Conservation (phyloP, 2,888 invertebrate species). For the Dysmachus trigonus region DNA sequence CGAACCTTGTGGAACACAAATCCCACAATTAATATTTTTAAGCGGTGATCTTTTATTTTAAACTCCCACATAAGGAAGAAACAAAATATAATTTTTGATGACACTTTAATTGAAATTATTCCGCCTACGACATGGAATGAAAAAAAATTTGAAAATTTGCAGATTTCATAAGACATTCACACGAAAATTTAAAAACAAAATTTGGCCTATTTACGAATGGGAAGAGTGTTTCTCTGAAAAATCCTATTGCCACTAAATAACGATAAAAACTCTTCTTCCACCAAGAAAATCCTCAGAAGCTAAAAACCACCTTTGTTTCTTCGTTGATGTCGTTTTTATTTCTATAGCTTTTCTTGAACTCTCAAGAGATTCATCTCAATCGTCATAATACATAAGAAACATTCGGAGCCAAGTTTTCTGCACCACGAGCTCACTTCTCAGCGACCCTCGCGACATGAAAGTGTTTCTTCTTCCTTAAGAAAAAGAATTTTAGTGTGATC, state of each 20-base stretch:
- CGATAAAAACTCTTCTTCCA: not conserved
- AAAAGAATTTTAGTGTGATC: not conserved
- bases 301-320: not conserved
- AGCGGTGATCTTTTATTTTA: not conserved
- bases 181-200: not conserved
- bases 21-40: not conserved
- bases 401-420: not conserved
- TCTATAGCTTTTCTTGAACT: not conserved
- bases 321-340: not conserved
- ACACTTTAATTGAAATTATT: not conserved
- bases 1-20: not conserved
- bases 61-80: no score
- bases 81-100: no score
- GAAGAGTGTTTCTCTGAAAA: not conserved
- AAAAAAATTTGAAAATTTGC: not conserved
- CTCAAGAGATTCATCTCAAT: not conserved
- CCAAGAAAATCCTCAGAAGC: not conserved
- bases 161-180: not conserved
- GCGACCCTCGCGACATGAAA: constrained; percentile 32
- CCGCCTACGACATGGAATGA: not conserved
- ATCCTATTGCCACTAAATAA: not conserved
- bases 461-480: not conserved
- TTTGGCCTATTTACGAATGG: not conserved
- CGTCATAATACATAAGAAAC: not conserved
- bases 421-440: not conserved